Evolutionary conservation across 92 coral and sea anemone genomes (phyloP), one percentile per base, ranked within the genome.

Genomic region (Palythoa grandis): DNA sequence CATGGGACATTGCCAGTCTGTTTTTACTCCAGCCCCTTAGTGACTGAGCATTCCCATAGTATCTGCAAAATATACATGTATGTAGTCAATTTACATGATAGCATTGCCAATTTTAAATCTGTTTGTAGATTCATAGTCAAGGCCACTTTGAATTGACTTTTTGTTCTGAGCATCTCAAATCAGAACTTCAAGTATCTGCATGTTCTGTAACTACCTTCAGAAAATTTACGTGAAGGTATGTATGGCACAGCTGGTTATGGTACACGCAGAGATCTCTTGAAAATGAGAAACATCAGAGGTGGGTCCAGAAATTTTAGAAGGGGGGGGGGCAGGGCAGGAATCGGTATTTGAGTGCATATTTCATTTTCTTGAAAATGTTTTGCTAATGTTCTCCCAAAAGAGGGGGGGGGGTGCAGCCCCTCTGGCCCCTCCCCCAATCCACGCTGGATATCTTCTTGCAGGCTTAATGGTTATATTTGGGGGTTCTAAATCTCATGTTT

Each of bases 31-130:
- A 86, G 8, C 74, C 82, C 56, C 85, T 82, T 38, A 90, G 73
- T 20, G 93, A 90, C 85, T 90, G 88, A 20, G 86, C 90, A 67
- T 73, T 82, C n/a, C 88, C 88, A 82, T 80, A 87, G 29, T 75
- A 72, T 82, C 92, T 90, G 87, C 56, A 77, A 78, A 77, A 23
- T 19, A 74, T 12, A 74, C 14, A 69, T 25, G 47, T 25, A 69
- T 69, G 57, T 23, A 17, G 22, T 47, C 25, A 73, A 73, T 72
- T 40, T 40, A 72, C 52, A 72, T 43, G 77, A 38, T 17, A 73
- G 57, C 54, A 73, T 74, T 19, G 11, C 9, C 25, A 19, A 29
- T 29, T 29, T 1, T 29, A 29, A 29, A 29, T 29, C 35, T 29
- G 35, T 29, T 29, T 29, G 35, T 29, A 29, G 35, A 29, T 29